Base-by-base conservation (phyloP, 2,797 vertebrate species). In the Epinephelus coioides region DNA sequence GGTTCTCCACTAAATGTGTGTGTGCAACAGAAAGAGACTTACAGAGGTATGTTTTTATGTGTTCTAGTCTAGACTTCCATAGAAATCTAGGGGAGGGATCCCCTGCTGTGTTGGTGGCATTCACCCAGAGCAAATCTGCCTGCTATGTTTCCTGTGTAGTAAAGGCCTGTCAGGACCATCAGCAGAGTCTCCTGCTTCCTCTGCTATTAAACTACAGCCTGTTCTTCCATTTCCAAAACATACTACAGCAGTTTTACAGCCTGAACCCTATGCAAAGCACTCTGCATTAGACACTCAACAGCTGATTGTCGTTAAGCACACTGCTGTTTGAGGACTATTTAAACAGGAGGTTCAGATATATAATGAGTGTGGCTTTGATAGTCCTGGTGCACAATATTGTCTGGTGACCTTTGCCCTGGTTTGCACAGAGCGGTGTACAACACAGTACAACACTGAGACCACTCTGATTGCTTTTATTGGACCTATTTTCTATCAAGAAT, bases 41-140 rank as follows among this genome's bases (percentile, higher is more conserved):
- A 13, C 1, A 15, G 14, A 18, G 10, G 11, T 18, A 69, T 38
- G 4, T 61, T 25, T 67, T 14, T 0, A 11, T 73, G 18, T 27
- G 9, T 63, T 83, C 55, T 11, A 5, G 10, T 10, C 38, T 83
- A 77, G 0, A 9, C 19, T 81, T 81, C 40, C 62, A 27, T 0
- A 11, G 76, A 81, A 82, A 27, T 57, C 0, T 5, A 1, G 9
- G 12, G 10, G n/a, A 74, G n/a, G 23, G 4, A 21, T 21, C 7
- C 49, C 19, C 17, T 23, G 27, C 54, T 23, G 47, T 6, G 5
- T 23, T 19, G 4, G 14, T 46, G 54, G 54, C 12, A 8, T 47
- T 40, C 5, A 14, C 8, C 18, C 44, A 47, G 6, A 10, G 3
- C 49, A 23, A 10, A 38, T 61, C 14, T 17, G 6, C 5, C 47